A percentile compares a stretch with the other conserved stretches of the same genome.
Conservation (phyloP, 2,113 vertebrate species). For the Brachypodius melanocephalos region DNA sequence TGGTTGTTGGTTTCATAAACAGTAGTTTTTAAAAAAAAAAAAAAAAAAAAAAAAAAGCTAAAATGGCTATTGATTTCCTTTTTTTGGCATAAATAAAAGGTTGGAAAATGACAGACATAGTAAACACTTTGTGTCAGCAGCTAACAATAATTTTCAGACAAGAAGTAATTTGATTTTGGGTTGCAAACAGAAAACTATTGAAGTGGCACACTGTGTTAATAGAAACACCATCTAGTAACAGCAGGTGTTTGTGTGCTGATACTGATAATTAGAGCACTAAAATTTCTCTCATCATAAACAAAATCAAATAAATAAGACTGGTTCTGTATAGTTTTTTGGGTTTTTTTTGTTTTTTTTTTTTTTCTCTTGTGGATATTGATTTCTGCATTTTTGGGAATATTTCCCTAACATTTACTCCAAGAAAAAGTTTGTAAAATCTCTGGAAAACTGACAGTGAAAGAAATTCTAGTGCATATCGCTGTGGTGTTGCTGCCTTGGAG, state of each 20-base stretch:
- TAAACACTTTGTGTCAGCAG: background rate
- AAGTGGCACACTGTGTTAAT: conserved; percentile 38
- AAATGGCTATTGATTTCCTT: background rate
- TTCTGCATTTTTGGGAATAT: background rate
- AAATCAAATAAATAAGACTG: conserved; percentile 8
- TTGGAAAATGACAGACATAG: background rate
- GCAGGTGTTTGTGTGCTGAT: conserved; percentile 52
- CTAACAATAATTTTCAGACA: conserved; percentile 29
- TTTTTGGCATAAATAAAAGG: background rate
- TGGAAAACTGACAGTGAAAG: background rate
- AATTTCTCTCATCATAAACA: conserved; percentile 17
- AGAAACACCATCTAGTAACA: conserved; percentile 2
- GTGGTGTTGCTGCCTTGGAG: background rate
- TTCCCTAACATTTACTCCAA: background rate
- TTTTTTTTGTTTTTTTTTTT: background rate
- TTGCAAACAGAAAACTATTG: conserved; percentile 24
- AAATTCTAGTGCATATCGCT: background rate
- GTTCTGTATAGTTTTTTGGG: background rate
- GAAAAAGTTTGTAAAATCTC: background rate
- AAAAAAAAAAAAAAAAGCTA: background rate
- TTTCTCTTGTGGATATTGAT: background rate
- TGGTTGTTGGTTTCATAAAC: background rate
- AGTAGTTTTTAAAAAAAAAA: background rate
- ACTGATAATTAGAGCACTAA: conserved; percentile 40
- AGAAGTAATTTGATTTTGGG: conserved; percentile 37